These are phyloP conservation scores for Cactoblastis cactorum DNA, from an alignment of 2,888 invertebrate species.

Conservation along the genomic window DNA sequence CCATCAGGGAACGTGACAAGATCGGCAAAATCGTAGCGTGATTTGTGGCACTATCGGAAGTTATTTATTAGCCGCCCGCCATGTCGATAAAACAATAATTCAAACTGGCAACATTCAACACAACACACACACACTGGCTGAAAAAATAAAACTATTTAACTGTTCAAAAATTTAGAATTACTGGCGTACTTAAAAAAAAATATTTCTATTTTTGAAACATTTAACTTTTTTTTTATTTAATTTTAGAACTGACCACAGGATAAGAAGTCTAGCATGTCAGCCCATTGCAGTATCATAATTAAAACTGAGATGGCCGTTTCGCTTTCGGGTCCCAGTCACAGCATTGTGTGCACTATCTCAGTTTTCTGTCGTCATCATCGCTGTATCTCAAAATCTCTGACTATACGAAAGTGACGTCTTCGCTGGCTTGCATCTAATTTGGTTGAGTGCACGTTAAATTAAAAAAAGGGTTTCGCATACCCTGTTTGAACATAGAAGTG, in stretches of 20 bases:
- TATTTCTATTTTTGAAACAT: neutral
- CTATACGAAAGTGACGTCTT: conserved; percentile 39
- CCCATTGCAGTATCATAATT: conserved; percentile 72
- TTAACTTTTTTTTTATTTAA: conserved; percentile 20
- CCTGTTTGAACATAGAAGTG: neutral
- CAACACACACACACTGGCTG: conserved; percentile 7
- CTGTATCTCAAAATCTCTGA: conserved; percentile 27
- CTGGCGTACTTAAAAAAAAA: neutral
- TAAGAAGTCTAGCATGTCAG: conserved; percentile 72
- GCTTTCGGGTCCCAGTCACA: conserved; percentile 41
- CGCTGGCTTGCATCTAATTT: conserved; percentile 27
- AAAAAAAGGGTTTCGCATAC: conserved; percentile 37
- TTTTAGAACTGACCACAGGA: conserved; percentile 63
- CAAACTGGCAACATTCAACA: conserved; percentile 18
- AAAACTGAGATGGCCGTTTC: conserved; percentile 63
- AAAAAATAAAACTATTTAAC: neutral
- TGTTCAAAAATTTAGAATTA: too few relatives aligned
- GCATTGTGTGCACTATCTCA: conserved; percentile 56
- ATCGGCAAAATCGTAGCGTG: conserved; percentile 37
- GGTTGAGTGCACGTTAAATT: conserved; percentile 52
- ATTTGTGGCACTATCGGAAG: conserved; percentile 21
- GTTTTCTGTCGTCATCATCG: conserved; percentile 37
- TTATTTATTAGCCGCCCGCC: conserved; percentile 14
- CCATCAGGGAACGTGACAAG: conserved; percentile 32
- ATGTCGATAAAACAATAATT: conserved; percentile 5